Conservation (phyloP, 2,888 invertebrate species). For the Sminthurides aquaticus region DNA sequence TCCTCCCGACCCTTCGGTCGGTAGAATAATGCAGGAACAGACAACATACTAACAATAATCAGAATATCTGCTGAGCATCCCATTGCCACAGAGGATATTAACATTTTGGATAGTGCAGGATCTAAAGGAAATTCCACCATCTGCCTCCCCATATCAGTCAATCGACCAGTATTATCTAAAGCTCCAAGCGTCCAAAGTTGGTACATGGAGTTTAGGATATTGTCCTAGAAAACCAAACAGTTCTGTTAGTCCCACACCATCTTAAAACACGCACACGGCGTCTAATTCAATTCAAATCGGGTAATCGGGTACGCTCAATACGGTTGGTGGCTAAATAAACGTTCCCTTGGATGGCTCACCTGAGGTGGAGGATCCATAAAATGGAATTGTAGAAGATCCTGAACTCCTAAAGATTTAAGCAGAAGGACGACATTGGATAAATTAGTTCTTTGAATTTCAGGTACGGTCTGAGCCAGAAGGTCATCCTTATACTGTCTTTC, state of each 20-base stretch:
- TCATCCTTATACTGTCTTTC: slow-evolving; percentile 94
- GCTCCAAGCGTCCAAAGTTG: slow-evolving; percentile 99
- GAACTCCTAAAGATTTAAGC: slow-evolving; percentile 90
- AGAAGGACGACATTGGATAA: slow-evolving; percentile 94
- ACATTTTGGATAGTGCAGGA: slow-evolving; percentile 97
- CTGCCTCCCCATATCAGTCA: slow-evolving; percentile 85
- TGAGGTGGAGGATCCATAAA: slow-evolving; percentile 99
- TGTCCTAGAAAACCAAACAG: slow-evolving; percentile 59
- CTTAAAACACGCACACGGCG: too few species aligned
- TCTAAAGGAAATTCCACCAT: slow-evolving; percentile 99
- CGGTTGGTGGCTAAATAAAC: too few species aligned
- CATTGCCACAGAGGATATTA: slow-evolving; percentile 91
- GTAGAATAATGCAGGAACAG: slow-evolving; percentile 97
- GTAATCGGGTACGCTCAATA: too few species aligned
- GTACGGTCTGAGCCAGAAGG: slow-evolving; percentile 82
- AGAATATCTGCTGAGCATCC: slow-evolving; percentile 89
- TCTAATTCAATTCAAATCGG: too few species aligned
- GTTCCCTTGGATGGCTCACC: too few species aligned
- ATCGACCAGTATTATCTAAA: slow-evolving; percentile 87
- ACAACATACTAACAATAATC: slow-evolving; percentile 94
- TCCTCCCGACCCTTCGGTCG: slow-evolving; percentile 97
- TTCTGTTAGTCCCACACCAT: slow-evolving; percentile 24
- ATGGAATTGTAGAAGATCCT: slow-evolving; percentile 93
- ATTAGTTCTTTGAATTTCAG: slow-evolving; percentile 98
- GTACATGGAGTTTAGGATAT: slow-evolving; percentile 97